These are phyloP conservation scores for Drosophila azteca DNA, from an alignment of 1,140 invertebrate genomes.

Conservation along the genomic window DNA sequence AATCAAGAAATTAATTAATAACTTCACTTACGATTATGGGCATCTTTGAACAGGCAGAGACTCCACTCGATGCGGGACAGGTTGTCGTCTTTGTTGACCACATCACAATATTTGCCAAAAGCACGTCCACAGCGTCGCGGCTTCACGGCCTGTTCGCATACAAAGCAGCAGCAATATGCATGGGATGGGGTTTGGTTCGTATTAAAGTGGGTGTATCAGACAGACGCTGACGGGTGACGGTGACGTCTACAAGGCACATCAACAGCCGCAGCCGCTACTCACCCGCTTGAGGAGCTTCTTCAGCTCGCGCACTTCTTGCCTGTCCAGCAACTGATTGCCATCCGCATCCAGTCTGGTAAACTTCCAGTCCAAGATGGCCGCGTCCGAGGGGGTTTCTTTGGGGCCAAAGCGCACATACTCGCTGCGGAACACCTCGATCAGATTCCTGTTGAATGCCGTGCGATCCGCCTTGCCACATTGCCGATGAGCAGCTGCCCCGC, in stretches of 20 bases:
- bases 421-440: slow-evolving; percentile 91
- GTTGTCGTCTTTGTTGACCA: slow-evolving; percentile 89
- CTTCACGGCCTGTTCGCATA: slow-evolving; percentile 87
- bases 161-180: slow-evolving; percentile 1
- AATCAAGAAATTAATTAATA: not conserved
- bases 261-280: slow-evolving; percentile 36
- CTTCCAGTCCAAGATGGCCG: slow-evolving; percentile 92
- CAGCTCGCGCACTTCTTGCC: slow-evolving; percentile 91
- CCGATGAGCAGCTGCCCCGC: slow-evolving; percentile 54
- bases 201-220: slow-evolving; percentile 7
- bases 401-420: slow-evolving; percentile 87
- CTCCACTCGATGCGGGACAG: slow-evolving; percentile 93
- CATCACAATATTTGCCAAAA: slow-evolving; percentile 94
- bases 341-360: slow-evolving; percentile 92
- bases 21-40: slow-evolving; percentile 84
- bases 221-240: not conserved
- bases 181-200: not conserved
- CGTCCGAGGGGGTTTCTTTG: slow-evolving; percentile 67
- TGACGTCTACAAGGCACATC: slow-evolving; percentile 16
- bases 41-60: slow-evolving; percentile 90
- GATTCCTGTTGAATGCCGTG: slow-evolving; percentile 90
- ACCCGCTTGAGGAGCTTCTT: slow-evolving; percentile 91
- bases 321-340: slow-evolving; percentile 89
- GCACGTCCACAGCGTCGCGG: slow-evolving; percentile 94
- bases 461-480: slow-evolving; percentile 89